Evolutionary conservation across 2,888 invertebrate species (phyloP).

Genomic region (Epistrophe eligans): DNA sequence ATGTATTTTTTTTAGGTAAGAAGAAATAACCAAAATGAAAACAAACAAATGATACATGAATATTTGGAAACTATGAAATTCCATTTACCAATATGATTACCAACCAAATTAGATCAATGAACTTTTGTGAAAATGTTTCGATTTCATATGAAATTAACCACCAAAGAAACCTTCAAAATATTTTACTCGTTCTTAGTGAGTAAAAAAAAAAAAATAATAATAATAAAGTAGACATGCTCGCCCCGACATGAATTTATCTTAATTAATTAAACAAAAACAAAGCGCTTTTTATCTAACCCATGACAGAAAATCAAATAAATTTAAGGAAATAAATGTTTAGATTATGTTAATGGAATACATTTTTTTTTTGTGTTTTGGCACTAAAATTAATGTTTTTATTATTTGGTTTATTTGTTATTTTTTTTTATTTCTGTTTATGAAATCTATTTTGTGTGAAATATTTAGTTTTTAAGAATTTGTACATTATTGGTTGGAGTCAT

Average conservation of each 20-base stretch:
- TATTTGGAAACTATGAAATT: background rate
- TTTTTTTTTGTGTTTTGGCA: background rate
- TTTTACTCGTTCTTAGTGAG: background rate
- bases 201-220: background rate
- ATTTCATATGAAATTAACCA: background rate
- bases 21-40: background rate
- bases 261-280: conserved; percentile 23
- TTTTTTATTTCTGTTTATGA: background rate
- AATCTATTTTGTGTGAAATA: too few species aligned
- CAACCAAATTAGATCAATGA: background rate
- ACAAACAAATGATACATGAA: background rate
- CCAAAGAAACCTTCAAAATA: background rate
- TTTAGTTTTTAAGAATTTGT: too few species aligned
- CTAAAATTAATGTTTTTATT: background rate
- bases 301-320: background rate
- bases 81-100: background rate
- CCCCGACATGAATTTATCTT: conserved; percentile 19
- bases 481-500: too few species aligned
- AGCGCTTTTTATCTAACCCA: conserved; percentile 9
- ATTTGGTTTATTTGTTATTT: background rate
- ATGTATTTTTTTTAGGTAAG: background rate
- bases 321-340: conserved; percentile 24
- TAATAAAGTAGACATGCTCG: background rate
- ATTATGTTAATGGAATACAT: conserved; percentile 14
- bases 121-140: background rate